These are phyloP conservation scores for silkworm (Bombyx mori) DNA, from an alignment of 1,140 invertebrate species.

Conservation along the genomic window ASM3026992v2 NC_085107.1:10941001-10941500, in stretches of 20 bases:
- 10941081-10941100: neutral
- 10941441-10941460: too few species aligned
- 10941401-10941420: too few species aligned
- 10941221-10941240: slow-evolving; percentile 98
- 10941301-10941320: slow-evolving; percentile 46
- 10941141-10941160: slow-evolving; percentile 93
- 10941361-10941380: too few species aligned
- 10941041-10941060: too few species aligned
- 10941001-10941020: too few species aligned
- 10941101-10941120: slow-evolving; percentile 89
- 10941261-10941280: slow-evolving; percentile 5
- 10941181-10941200: slow-evolving; percentile 94
- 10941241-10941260: slow-evolving; percentile 51
- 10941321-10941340: slow-evolving; percentile 52
- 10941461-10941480: too few species aligned
- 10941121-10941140: slow-evolving; percentile 95
- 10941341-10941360: too few species aligned
- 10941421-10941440: too few species aligned
- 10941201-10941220: slow-evolving; percentile 97
- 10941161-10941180: slow-evolving; percentile 90
- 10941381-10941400: too few species aligned
- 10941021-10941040: too few species aligned
- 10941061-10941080: neutral
- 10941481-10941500: too few species aligned
- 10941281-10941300: slow-evolving; percentile 5